Evolutionary conservation across 1,140 invertebrate species (phyloP).

Genomic region (Lepidurus apus): DNA sequence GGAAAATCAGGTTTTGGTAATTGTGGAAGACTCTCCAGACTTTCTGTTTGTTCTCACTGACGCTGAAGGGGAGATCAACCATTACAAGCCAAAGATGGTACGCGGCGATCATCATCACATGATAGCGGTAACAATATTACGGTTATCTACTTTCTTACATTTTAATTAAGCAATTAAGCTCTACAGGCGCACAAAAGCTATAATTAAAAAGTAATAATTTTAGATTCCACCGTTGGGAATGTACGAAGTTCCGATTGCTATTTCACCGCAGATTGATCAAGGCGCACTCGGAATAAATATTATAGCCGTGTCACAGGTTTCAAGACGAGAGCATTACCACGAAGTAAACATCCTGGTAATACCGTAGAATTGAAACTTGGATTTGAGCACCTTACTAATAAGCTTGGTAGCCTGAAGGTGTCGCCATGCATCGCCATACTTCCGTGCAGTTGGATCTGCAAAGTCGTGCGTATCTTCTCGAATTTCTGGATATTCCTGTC

Average conservation of each 20-base stretch:
- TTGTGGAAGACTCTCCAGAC: slow-evolving; percentile 45
- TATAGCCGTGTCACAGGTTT: slow-evolving; percentile 51
- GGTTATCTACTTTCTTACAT: not conserved
- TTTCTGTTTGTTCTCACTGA: slow-evolving; percentile 55
- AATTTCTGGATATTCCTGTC: slow-evolving; percentile 54
- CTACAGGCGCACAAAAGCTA: not conserved
- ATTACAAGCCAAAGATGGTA: slow-evolving; percentile 47
- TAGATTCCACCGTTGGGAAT: slow-evolving; percentile 36
- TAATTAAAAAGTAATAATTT: not conserved
- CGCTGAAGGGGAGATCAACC: slow-evolving; percentile 50
- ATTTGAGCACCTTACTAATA: not conserved
- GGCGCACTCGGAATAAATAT: slow-evolving; percentile 51
- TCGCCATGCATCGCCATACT: slow-evolving; percentile 54
- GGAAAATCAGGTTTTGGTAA: slow-evolving; percentile 43
- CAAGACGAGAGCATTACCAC: slow-evolving; percentile 45
- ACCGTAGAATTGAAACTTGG: not conserved
- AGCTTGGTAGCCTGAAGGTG: slow-evolving; percentile 51
- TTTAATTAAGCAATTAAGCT: not conserved
- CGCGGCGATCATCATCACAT: slow-evolving; percentile 49
- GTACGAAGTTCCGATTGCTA: slow-evolving; percentile 44
- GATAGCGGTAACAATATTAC: slow-evolving; percentile 46
- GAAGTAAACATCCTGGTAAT: slow-evolving; percentile 47
- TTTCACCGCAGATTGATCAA: slow-evolving; percentile 45
- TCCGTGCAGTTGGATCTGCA: slow-evolving; percentile 56
- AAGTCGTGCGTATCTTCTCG: slow-evolving; percentile 51